Percentiles rank a stretch among this genome's conserved stretches.
These are phyloP conservation scores for Parazoanthus swiftii DNA, from an alignment of 92 coral and sea anemone genomes.

Conservation along the genomic window DNA sequence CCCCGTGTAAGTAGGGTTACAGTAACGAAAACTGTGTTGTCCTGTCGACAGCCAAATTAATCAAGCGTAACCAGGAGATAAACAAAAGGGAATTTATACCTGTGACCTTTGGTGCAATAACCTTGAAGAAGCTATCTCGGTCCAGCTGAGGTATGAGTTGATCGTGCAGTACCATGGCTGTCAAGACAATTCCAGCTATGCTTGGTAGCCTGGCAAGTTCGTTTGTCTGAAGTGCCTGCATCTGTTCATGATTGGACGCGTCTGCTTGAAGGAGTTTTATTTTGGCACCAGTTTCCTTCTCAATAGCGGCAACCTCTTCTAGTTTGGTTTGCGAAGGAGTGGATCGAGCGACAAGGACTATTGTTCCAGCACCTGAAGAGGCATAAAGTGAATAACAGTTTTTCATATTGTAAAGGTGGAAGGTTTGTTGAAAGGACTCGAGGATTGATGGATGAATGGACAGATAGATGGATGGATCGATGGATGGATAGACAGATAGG, in stretches of 20 bases:
- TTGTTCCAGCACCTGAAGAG: slow-evolving; percentile 55
- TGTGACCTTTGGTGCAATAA: slow-evolving; percentile 71
- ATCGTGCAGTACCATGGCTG: slow-evolving; percentile 74
- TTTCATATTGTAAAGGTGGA: neutral
- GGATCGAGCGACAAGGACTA: slow-evolving; percentile 66
- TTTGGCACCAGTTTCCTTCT: slow-evolving; percentile 47
- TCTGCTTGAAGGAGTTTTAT: slow-evolving; percentile 66
- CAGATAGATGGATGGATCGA: neutral
- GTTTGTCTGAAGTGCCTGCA: slow-evolving; percentile 48
- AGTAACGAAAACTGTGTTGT: no score
- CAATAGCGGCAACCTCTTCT: slow-evolving; percentile 51
- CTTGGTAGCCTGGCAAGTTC: slow-evolving; percentile 55
- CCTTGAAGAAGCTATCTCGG: slow-evolving; percentile 48
- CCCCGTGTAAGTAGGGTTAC: no score
- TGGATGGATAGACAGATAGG: no score
- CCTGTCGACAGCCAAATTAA: neutral
- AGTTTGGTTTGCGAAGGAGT: slow-evolving; percentile 50
- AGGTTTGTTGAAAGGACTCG: neutral
- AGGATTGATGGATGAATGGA: neutral
- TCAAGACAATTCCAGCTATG: slow-evolving; percentile 64
- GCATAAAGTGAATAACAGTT: neutral
- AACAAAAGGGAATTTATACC: slow-evolving; percentile 40
- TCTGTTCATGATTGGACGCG: slow-evolving; percentile 62
- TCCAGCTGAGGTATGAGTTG: slow-evolving; percentile 52
- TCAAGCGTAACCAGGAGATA: no score